These are phyloP conservation scores for Nesometra sesokonis DNA, from an alignment of 35 echinoderm and acorn worm genomes.

Conservation along the genomic window DNA sequence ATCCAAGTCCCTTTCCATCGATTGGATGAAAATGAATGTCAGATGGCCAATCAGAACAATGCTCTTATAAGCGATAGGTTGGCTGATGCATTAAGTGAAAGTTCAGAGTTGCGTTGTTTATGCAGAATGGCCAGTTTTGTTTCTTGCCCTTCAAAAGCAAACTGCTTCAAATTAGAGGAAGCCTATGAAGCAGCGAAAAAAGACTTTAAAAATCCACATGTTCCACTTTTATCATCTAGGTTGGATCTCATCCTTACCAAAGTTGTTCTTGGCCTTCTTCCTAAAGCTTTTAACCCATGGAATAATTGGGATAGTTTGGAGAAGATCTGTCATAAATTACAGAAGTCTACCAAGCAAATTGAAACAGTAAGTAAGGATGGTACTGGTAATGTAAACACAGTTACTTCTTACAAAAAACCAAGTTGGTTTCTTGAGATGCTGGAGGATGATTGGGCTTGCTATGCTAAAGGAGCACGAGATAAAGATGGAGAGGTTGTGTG, in stretches of 20 bases:
- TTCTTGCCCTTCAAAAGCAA: not conserved
- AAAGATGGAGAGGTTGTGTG: not conserved
- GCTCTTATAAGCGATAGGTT: not conserved
- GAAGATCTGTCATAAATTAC: not conserved
- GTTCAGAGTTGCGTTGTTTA: not conserved
- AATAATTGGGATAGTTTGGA: not conserved
- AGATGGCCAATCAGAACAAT: not conserved
- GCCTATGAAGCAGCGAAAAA: not conserved
- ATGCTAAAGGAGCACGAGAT: not conserved
- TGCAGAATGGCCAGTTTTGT: not conserved
- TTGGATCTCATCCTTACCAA: not conserved
- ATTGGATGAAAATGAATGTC: not conserved
- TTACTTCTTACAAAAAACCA: not conserved
- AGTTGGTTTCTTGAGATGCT: not conserved
- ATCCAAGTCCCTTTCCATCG: not conserved
- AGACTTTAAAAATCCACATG: not conserved
- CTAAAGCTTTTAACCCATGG: not conserved
- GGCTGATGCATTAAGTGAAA: not conserved
- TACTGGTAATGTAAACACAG: not conserved
- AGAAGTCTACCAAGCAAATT: not conserved
- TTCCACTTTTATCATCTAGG: not conserved
- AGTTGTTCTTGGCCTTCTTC: not conserved
- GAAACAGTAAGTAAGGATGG: not conserved
- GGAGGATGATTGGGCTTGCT: not conserved
- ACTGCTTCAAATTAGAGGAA: not conserved